A percentile compares a stretch with the other conserved stretches of the same genome.
These are phyloP conservation scores for Enteromius unitaeniatus DNA, from an alignment of 2,797 vertebrate genomes.

Conservation along the genomic window DNA sequence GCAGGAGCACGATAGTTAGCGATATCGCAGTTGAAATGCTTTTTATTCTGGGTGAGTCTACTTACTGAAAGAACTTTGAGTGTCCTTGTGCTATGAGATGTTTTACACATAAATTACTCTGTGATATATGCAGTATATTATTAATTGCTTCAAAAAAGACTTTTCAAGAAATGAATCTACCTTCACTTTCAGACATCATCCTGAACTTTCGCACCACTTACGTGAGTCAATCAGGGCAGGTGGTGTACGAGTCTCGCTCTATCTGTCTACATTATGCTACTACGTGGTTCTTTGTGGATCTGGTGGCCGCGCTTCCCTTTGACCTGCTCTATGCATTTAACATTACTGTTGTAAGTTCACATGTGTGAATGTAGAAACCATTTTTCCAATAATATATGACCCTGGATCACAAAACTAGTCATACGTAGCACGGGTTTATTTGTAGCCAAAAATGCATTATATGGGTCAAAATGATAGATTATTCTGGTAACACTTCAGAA, in stretches of 20 bases:
- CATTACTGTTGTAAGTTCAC: conserved; percentile 89
- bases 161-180: neutral
- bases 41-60: conserved; percentile 84
- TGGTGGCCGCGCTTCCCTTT: conserved; percentile 94
- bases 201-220: conserved; percentile 96
- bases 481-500: no score
- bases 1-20: conserved; percentile 85
- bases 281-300: conserved; percentile 98
- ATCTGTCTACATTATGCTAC: conserved; percentile 96
- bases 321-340: conserved; percentile 97
- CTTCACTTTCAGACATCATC: conserved; percentile 85
- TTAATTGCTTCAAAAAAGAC: neutral
- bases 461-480: no score
- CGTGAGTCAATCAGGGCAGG: conserved; percentile 95
- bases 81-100: neutral
- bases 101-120: neutral
- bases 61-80: neutral
- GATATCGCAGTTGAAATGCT: conserved; percentile 88
- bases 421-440: no score
- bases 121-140: neutral
- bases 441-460: no score
- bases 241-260: conserved; percentile 90
- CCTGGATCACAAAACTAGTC: no score
- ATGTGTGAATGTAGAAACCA: neutral
- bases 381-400: neutral